Base-by-base conservation (phyloP, 2,797 vertebrate species). In the Enteromius fasciolatus region DNA sequence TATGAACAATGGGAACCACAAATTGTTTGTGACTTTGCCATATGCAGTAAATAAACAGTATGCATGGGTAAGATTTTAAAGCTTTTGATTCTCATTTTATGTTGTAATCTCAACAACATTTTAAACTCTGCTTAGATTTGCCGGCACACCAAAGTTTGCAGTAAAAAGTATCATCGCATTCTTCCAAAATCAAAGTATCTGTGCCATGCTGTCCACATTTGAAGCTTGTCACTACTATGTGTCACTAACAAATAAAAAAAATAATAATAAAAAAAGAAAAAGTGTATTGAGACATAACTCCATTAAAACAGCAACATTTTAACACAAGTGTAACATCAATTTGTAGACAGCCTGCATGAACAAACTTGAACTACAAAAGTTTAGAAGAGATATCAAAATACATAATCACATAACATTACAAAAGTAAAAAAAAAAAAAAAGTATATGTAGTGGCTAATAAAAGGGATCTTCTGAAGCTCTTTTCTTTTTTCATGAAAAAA, bases 1-100 rank as follows among this genome's bases (percentile, higher is more conserved):
- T 10, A 6, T 36, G 57, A 61, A 73, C 79, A 66, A 66, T 66
- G 61, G 23, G 17, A 75, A 44, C 66, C n/a, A 41, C 50, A 57
- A 61, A 41, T 12, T 20, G 36, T 82, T 76, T 54, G 28, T 54
- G 64, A 41, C 46, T 64, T 77, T 11, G 14, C 59, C 59, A 48
- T 50, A 31, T n/a, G 17, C 31, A 54, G 28, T 66, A 36, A 54
- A 66, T 7, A 15, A 6, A 18, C 28, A 64, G 61, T 18, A 66
- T 81, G n/a, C 6, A 6, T 70, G 80, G 44, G 28, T 52, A 50
- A 9, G 1, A 23, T 23, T 36, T 78, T 17, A 25, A 78, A 39
- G 64, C 25, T 33, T 4, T 41, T 67, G 6, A 11, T 59, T 76
- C 20, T 76, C 52, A 54, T 74, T 48, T 14, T 11, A 9, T 57